Evolutionary conservation across 2,888 invertebrate genomes (phyloP).

Genomic region (Drosophila mulleri): DNA sequence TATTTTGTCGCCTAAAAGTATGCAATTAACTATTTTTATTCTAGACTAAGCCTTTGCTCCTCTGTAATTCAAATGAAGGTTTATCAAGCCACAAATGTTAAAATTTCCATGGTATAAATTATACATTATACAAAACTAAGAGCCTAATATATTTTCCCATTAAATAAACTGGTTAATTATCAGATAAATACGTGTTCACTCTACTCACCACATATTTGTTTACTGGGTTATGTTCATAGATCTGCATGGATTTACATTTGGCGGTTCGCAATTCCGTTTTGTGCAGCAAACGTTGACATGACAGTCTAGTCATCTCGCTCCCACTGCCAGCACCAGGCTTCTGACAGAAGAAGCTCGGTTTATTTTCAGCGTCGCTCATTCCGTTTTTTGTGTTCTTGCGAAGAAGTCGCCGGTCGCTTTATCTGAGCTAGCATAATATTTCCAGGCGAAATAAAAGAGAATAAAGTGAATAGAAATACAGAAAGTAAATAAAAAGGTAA

Average conservation of each 20-base stretch:
- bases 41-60: background rate
- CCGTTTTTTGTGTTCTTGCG: background rate
- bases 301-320: constrained; percentile 20
- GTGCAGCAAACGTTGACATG: background rate
- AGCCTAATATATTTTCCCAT: background rate
- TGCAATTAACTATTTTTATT: background rate
- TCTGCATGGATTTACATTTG: background rate
- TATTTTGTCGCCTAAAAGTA: background rate
- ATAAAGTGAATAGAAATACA: background rate
- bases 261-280: background rate
- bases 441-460: background rate
- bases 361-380: constrained; percentile 7
- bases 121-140: background rate
- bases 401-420: constrained; percentile 1
- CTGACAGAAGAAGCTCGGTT: background rate
- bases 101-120: background rate
- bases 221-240: background rate
- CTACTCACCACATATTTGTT: background rate
- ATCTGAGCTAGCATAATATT: background rate
- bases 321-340: background rate
- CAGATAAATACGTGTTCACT: background rate
- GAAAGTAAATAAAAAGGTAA: background rate
- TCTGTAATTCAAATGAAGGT: background rate
- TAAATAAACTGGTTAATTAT: background rate
- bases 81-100: background rate